Percentiles rank a stretch among this genome's conserved stretches.
phyloP scores from a whole-genome alignment of 2,888 invertebrate genomes.

The Ephialtes manifestator region DNA sequence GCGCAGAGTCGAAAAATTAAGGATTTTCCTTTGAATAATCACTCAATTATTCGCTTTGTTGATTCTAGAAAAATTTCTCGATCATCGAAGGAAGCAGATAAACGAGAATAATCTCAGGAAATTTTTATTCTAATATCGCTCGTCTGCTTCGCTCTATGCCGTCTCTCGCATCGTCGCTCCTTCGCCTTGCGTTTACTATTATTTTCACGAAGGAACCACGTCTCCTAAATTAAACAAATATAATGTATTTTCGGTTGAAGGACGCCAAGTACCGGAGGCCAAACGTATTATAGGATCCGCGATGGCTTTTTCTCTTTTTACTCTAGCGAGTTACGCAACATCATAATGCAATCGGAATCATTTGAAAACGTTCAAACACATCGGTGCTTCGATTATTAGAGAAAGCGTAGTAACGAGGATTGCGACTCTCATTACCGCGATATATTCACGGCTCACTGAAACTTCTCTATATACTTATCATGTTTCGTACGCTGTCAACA shows the following conservation, averaged over 20 bases:
- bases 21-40: constrained; percentile 31
- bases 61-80: not conserved
- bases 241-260: constrained; percentile 12
- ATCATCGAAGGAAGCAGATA: not conserved
- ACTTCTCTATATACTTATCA: not conserved
- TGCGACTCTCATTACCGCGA: constrained; percentile 6
- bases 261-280: constrained; percentile 7
- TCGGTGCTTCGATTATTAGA: constrained; percentile 16
- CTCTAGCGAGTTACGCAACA: constrained; percentile 32
- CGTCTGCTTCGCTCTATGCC: not conserved
- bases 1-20: constrained; percentile 42
- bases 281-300: constrained; percentile 2
- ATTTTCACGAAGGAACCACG: constrained; percentile 38
- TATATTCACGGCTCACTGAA: constrained; percentile 21
- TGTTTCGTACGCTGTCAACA: not conserved
- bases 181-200: constrained; percentile 1
- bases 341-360: constrained; percentile 52
- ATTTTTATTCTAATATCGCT: not conserved
- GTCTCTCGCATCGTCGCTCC: not conserved
- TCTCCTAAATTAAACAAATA: constrained; percentile 20
- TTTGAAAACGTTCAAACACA: constrained; percentile 30
- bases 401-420: constrained; percentile 29
- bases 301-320: constrained; percentile 32
- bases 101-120: not conserved
- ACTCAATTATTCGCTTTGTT: constrained; percentile 9